These are phyloP conservation scores for Seira ritae DNA, from an alignment of 2,888 invertebrate species.

Conservation along the genomic window DNA sequence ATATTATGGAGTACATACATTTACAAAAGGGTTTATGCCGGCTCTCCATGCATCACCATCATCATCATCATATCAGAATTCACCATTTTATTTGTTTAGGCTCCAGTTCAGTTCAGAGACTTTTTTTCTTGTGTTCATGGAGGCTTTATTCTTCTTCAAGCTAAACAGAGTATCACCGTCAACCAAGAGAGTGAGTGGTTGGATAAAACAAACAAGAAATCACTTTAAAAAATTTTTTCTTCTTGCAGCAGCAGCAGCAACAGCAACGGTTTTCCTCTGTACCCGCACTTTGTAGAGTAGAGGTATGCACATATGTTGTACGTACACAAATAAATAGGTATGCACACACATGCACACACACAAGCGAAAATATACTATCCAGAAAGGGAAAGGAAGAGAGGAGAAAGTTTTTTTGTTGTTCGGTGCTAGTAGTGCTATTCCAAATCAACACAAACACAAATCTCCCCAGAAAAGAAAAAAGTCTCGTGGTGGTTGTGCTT, in stretches of 20 bases:
- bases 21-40: too few species aligned
- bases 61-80: slow-evolving; percentile 6
- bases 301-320: too few species aligned
- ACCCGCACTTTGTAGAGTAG: too few species aligned
- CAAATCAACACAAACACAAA: slow-evolving; percentile 24
- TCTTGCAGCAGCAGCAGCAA: neutral
- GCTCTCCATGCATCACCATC: too few species aligned
- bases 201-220: slow-evolving; percentile 9
- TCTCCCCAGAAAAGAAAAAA: slow-evolving; percentile 36
- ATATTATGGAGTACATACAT: too few species aligned
- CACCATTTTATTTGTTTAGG: slow-evolving; percentile 7
- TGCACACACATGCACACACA: too few species aligned
- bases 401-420: neutral
- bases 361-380: too few species aligned
- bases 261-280: too few species aligned
- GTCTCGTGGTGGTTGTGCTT: neutral
- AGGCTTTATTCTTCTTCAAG: too few species aligned
- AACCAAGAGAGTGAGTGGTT: neutral
- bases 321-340: too few species aligned
- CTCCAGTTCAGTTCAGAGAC: neutral
- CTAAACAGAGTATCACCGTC: too few species aligned
- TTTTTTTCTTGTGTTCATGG: too few species aligned
- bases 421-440: neutral
- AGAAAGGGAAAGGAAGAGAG: neutral
- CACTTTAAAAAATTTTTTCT: slow-evolving; percentile 1